A percentile compares a stretch with the other conserved stretches of the same genome.
Conservation (phyloP, 2,888 invertebrate genomes). For the Trachelus troglodyta region DNA sequence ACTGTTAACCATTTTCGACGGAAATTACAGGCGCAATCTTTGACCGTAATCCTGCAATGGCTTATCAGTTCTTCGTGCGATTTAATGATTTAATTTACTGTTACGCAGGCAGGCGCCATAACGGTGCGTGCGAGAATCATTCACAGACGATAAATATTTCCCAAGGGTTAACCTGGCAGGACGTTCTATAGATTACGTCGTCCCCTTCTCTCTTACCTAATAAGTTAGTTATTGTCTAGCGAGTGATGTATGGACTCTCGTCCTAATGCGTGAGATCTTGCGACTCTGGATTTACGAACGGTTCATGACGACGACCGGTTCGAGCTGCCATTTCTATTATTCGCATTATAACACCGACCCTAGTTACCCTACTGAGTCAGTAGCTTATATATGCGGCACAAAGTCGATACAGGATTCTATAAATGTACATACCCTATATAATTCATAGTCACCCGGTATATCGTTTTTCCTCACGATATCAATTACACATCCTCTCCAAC, state of each 20-base stretch:
- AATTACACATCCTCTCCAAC: neutral
- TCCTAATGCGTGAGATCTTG: slow-evolving; percentile 18
- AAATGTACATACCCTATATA: neutral
- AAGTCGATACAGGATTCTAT: slow-evolving; percentile 5
- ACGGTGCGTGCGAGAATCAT: slow-evolving; percentile 31
- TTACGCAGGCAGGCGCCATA: neutral
- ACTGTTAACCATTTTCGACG: neutral
- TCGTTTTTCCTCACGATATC: neutral
- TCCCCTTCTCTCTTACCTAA: slow-evolving; percentile 19
- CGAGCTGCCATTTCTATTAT: slow-evolving; percentile 26
- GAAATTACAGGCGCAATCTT: neutral
- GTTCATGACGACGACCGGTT: slow-evolving; percentile 20
- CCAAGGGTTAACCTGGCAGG: slow-evolving; percentile 27
- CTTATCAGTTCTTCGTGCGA: slow-evolving; percentile 3
- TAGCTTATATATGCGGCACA: slow-evolving; percentile 28
- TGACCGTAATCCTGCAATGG: neutral
- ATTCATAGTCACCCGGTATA: neutral
- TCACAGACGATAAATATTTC: slow-evolving; percentile 50
- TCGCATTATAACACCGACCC: slow-evolving; percentile 21
- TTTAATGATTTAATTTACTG: slow-evolving; percentile 6
- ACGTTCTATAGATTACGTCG: slow-evolving; percentile 49
- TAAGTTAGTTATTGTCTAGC: neutral
- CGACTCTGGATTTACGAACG: slow-evolving; percentile 34
- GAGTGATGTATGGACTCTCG: slow-evolving; percentile 36
- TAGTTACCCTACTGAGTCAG: slow-evolving; percentile 27